Percentiles rank a stretch among this genome's conserved stretches.
Conservation (phyloP, 2,888 invertebrate genomes). For the Cryptophagus acutangulus region DNA sequence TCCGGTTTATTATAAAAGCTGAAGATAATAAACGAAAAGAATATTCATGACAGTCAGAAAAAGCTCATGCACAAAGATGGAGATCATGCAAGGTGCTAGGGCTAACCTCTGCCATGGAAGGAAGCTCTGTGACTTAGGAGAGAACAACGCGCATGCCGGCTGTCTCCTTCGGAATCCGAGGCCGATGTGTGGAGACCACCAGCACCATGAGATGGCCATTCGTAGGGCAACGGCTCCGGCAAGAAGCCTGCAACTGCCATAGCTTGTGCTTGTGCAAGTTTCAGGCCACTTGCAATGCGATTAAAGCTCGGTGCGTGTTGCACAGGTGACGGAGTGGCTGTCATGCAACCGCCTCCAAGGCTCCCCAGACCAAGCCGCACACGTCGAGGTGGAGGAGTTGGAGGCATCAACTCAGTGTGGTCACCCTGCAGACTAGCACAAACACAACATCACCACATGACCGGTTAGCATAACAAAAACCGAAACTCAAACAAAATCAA, state of each 20-base stretch:
- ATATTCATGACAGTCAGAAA: neutral
- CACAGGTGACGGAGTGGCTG: constrained; percentile 39
- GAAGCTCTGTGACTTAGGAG: constrained; percentile 57
- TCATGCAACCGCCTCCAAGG: constrained; percentile 41
- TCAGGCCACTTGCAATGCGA: constrained; percentile 64
- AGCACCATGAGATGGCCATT: constrained; percentile 26
- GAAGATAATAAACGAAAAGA: neutral
- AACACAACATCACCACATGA: constrained; percentile 42
- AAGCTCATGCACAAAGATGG: constrained; percentile 18
- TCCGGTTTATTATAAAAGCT: too few species aligned
- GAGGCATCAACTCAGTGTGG: constrained; percentile 60
- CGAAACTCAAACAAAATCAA: constrained; percentile 29
- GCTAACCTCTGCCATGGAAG: constrained; percentile 62
- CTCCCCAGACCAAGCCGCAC: constrained; percentile 40
- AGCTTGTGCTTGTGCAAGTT: constrained; percentile 66
- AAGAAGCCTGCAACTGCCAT: constrained; percentile 67
- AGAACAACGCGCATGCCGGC: constrained; percentile 46
- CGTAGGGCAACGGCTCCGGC: constrained; percentile 46
- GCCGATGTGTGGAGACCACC: constrained; percentile 29
- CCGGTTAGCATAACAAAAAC: constrained; percentile 37
- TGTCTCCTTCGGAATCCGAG: constrained; percentile 40
- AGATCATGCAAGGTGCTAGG: constrained; percentile 27
- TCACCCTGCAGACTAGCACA: constrained; percentile 55
- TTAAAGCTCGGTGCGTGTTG: constrained; percentile 49
- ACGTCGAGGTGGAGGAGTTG: constrained; percentile 56